Percentiles rank a stretch among this genome's conserved stretches.
Evolutionary conservation across 2,113 vertebrate species (phyloP).

Genomic region (Rostratula benghalensis): DNA sequence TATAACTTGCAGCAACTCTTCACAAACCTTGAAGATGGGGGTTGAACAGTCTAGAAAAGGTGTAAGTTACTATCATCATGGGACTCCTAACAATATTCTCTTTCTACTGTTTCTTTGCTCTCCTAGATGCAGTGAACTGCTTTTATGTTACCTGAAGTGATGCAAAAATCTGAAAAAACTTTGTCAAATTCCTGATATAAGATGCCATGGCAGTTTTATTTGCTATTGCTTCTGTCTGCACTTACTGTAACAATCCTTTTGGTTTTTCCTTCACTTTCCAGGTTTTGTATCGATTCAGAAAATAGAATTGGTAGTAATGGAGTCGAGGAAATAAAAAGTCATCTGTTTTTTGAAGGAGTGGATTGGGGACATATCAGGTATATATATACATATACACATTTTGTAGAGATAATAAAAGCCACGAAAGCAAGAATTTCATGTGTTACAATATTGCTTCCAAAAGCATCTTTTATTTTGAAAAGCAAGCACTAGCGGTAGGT

Average conservation of each 20-base stretch:
- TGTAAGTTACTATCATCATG: neutral
- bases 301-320: constrained; percentile 90
- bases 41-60: neutral
- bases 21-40: neutral
- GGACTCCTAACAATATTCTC: neutral
- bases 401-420: neutral
- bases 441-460: neutral
- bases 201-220: neutral
- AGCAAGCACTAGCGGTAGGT: neutral
- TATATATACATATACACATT: neutral
- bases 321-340: constrained; percentile 94
- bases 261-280: constrained; percentile 48
- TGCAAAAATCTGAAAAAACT: neutral
- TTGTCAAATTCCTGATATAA: neutral
- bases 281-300: constrained; percentile 93
- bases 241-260: neutral
- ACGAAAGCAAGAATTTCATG: neutral
- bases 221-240: neutral
- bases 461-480: neutral
- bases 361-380: constrained; percentile 99
- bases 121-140: neutral
- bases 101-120: neutral
- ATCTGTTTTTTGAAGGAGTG: constrained; percentile 93
- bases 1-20: neutral
- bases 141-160: neutral